Evolutionary conservation across 2,888 invertebrate species (phyloP).

Genomic region (Drosophila hawaiiensis): DNA sequence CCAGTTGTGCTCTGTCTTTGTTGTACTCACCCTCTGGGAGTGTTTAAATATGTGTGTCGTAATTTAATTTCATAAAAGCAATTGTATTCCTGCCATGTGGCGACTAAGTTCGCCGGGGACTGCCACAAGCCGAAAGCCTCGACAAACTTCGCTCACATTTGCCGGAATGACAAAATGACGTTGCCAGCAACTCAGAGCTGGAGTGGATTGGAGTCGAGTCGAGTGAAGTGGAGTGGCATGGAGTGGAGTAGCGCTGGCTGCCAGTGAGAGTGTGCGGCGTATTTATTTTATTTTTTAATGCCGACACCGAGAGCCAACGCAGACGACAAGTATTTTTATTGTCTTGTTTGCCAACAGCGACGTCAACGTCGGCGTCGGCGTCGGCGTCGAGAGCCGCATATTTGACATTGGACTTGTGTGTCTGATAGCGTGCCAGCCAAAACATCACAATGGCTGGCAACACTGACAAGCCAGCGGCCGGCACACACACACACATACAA

Average conservation of each 20-base stretch:
- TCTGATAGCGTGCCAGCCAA: slow-evolving; percentile 74
- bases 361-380: slow-evolving; percentile 12
- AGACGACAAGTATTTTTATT: slow-evolving; percentile 76
- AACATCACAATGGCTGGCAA: slow-evolving; percentile 77
- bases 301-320: slow-evolving; percentile 53
- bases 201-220: background rate
- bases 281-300: slow-evolving; percentile 73
- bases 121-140: slow-evolving; percentile 29
- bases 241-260: slow-evolving; percentile 13
- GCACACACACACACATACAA: slow-evolving; percentile 31
- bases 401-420: slow-evolving; percentile 79
- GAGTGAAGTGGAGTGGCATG: background rate
- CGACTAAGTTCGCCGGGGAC: slow-evolving; percentile 52
- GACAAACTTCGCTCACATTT: slow-evolving; percentile 60
- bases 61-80: slow-evolving; percentile 80
- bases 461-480: slow-evolving; percentile 56
- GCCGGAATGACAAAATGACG: slow-evolving; percentile 73
- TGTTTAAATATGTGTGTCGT: slow-evolving; percentile 73
- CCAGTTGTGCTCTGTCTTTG: slow-evolving; percentile 8
- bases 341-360: slow-evolving; percentile 76
- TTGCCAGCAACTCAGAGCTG: slow-evolving; percentile 48
- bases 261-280: slow-evolving; percentile 52
- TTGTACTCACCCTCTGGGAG: slow-evolving; percentile 26
- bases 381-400: slow-evolving; percentile 58
- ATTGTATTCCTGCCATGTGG: slow-evolving; percentile 72